phyloP scores from a whole-genome alignment of 2,797 vertebrate genomes.

The Paguma larvata region DNA sequence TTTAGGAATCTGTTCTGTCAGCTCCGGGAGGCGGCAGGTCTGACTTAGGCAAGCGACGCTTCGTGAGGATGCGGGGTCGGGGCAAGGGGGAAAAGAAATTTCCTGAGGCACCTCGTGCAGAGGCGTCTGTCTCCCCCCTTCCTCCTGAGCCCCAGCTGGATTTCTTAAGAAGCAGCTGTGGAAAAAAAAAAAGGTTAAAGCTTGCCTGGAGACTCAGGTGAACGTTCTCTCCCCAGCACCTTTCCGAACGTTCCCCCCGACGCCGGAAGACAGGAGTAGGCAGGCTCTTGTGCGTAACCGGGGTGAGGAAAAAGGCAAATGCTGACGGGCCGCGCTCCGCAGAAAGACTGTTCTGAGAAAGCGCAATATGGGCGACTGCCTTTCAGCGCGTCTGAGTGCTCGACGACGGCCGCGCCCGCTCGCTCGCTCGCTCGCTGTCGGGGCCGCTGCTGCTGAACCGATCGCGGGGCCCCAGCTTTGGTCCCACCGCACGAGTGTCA shows the following conservation, averaged over 20 bases:
- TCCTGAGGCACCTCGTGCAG: not conserved
- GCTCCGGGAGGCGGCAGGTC: not conserved
- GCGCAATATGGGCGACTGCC: not conserved
- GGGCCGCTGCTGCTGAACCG: not conserved
- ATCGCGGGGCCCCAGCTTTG: not conserved
- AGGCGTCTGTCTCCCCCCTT: not conserved
- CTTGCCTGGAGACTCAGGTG: not conserved
- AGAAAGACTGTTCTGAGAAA: conserved; percentile 48
- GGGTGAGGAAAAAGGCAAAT: conserved; percentile 6
- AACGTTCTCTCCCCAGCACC: not conserved
- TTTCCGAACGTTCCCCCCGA: not conserved
- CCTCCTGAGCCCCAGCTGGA: not conserved
- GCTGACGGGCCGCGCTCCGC: not conserved
- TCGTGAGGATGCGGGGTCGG: not conserved
- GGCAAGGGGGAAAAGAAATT: not conserved
- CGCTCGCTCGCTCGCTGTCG: not conserved
- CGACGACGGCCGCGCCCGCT: no score
- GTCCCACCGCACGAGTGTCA: not conserved
- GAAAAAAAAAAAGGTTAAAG: not conserved
- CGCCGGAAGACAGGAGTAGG: not conserved
- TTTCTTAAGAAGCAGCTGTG: not conserved
- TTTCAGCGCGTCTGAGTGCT: not conserved
- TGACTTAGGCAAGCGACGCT: not conserved
- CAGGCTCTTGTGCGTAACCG: not conserved
- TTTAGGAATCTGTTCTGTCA: not conserved